Conservation (phyloP, 2,888 invertebrate genomes). For the Synanthedon vespiformis region DNA sequence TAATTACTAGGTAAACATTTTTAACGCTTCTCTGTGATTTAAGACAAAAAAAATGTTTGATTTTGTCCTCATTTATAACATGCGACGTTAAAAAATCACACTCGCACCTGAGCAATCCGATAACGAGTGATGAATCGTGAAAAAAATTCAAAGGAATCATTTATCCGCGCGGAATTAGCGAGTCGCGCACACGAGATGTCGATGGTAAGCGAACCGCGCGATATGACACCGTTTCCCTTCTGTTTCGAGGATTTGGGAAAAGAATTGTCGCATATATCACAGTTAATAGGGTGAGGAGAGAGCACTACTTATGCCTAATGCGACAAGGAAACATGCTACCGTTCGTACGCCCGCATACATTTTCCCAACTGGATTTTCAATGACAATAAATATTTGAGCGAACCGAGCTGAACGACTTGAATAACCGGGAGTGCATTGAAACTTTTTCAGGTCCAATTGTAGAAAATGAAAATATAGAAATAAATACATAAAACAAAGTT, state of each 20-base stretch:
- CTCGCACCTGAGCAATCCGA: neutral
- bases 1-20: too few species aligned
- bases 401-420: slow-evolving; percentile 18
- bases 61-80: too few species aligned
- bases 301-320: slow-evolving; percentile 70
- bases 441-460: neutral
- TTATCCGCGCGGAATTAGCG: slow-evolving; percentile 59
- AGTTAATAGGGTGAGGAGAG: slow-evolving; percentile 68
- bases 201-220: slow-evolving; percentile 43
- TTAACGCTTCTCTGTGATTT: too few species aligned
- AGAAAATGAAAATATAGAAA: too few species aligned
- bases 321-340: slow-evolving; percentile 65
- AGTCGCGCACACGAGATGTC: slow-evolving; percentile 42
- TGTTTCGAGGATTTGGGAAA: slow-evolving; percentile 60
- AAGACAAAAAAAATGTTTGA: too few species aligned
- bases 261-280: slow-evolving; percentile 69
- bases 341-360: slow-evolving; percentile 50
- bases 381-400: slow-evolving; percentile 56
- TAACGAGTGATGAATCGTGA: slow-evolving; percentile 25
- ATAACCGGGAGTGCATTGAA: neutral
- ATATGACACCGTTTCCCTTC: slow-evolving; percentile 57
- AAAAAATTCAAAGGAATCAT: slow-evolving; percentile 46
- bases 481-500: too few species aligned
- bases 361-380: slow-evolving; percentile 54
- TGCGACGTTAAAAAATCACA: neutral